These are phyloP conservation scores for Semaprochilodus insignis DNA, from an alignment of 2,797 vertebrate species.

Conservation along the genomic window DNA sequence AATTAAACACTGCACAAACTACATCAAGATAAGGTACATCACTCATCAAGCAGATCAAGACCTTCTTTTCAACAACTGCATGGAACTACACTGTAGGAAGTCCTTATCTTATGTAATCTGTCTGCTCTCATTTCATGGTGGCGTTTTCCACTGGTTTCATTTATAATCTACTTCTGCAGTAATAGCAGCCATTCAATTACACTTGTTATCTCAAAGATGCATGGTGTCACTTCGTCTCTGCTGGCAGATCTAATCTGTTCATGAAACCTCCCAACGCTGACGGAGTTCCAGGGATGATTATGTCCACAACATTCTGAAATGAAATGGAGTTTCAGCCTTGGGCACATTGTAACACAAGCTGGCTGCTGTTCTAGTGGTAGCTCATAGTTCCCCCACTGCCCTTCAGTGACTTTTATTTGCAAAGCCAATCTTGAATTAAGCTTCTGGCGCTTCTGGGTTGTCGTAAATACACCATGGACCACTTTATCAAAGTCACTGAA, in stretches of 20 bases:
- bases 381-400: background rate
- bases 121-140: constrained; percentile 1
- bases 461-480: background rate
- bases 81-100: background rate
- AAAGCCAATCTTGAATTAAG: background rate
- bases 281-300: background rate
- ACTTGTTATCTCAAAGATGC: constrained; percentile 28
- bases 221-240: constrained; percentile 9
- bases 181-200: background rate
- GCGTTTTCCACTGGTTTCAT: background rate
- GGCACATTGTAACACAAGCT: background rate
- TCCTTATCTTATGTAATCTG: constrained; percentile 2
- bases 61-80: background rate
- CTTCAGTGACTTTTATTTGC: constrained; percentile 11
- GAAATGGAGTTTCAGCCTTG: background rate
- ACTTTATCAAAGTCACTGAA: background rate
- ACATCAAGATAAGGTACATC: background rate
- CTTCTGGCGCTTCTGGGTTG: background rate
- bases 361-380: background rate
- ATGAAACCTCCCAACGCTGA: constrained; percentile 6
- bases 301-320: constrained; percentile 5
- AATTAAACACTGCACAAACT: background rate
- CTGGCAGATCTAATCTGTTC: constrained; percentile 31
- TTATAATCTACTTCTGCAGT: background rate
- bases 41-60: background rate